Percentiles rank a stretch among this genome's conserved stretches.
phyloP scores from a whole-genome alignment of 2,113 vertebrate genomes.

The Xiphophorus hellerii region DNA sequence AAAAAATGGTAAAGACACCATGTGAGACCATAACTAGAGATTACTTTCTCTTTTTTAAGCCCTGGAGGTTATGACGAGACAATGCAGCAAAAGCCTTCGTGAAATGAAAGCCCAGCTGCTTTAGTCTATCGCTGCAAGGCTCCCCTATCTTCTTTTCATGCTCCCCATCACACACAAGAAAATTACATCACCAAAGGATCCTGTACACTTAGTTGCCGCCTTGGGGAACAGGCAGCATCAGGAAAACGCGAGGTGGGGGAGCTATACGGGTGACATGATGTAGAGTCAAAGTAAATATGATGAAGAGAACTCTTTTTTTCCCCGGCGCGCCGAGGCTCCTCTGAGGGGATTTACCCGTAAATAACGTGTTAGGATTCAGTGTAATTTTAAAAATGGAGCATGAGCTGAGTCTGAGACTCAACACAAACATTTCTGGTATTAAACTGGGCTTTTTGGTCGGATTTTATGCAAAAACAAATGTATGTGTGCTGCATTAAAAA shows the following conservation, averaged over 20 bases:
- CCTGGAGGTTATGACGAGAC: constrained; percentile 48
- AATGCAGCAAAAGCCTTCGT: constrained; percentile 61
- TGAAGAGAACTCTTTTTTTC: background rate
- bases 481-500: background rate
- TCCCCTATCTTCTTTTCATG: constrained; percentile 49
- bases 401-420: constrained; percentile 6
- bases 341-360: constrained; percentile 4
- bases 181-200: constrained; percentile 44
- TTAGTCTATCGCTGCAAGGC: constrained; percentile 51
- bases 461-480: background rate
- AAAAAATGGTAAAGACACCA: constrained; percentile 25
- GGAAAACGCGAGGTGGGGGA: constrained; percentile 29
- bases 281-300: constrained; percentile 22
- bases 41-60: constrained; percentile 17
- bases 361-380: background rate
- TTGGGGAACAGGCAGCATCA: constrained; percentile 46
- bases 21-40: constrained; percentile 9
- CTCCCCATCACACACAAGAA: constrained; percentile 39
- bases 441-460: background rate
- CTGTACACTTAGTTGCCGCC: constrained; percentile 28
- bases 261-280: constrained; percentile 16
- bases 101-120: constrained; percentile 61
- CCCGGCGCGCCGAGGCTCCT: background rate
- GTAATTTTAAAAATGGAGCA: background rate
- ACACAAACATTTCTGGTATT: constrained; percentile 6